phyloP scores from a whole-genome alignment of 2,113 vertebrate genomes.

The Phaetusa simplex region DNA sequence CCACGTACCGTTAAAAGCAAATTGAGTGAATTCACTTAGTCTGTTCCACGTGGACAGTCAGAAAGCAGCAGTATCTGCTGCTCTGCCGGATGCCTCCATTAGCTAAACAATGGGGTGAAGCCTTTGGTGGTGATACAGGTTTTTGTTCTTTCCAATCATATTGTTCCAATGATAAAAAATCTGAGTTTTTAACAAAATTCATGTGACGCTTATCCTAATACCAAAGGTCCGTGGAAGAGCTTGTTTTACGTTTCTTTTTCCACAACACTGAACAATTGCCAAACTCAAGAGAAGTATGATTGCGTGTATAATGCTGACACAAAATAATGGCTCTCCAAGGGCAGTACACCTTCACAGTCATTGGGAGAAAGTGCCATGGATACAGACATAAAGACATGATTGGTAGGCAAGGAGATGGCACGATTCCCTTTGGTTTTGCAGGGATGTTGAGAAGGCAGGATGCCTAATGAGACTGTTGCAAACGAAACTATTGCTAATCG shows the following conservation, averaged over 20 bases:
- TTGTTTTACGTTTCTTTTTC: not conserved
- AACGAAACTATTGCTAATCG: not conserved
- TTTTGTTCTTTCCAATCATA: not conserved
- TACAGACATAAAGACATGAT: not conserved
- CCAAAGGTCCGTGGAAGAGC: not conserved
- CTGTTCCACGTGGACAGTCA: not conserved
- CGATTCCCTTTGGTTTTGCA: not conserved
- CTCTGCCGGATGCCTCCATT: not conserved
- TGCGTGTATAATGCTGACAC: not conserved
- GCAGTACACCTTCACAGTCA: not conserved
- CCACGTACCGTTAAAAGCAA: not conserved
- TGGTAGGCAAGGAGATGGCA: not conserved
- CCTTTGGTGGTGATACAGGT: not conserved
- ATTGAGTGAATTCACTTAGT: not conserved
- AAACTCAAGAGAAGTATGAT: not conserved
- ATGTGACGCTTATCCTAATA: not conserved
- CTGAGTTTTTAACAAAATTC: not conserved
- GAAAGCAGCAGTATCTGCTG: not conserved
- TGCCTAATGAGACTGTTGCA: not conserved
- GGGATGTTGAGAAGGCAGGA: not conserved
- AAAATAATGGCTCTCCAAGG: not conserved
- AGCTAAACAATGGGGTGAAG: not conserved
- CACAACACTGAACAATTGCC: not conserved
- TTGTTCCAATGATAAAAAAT: not conserved
- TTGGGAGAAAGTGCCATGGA: not conserved